phyloP scores from a whole-genome alignment of 2,888 invertebrate genomes.

The Baccha elongata region DNA sequence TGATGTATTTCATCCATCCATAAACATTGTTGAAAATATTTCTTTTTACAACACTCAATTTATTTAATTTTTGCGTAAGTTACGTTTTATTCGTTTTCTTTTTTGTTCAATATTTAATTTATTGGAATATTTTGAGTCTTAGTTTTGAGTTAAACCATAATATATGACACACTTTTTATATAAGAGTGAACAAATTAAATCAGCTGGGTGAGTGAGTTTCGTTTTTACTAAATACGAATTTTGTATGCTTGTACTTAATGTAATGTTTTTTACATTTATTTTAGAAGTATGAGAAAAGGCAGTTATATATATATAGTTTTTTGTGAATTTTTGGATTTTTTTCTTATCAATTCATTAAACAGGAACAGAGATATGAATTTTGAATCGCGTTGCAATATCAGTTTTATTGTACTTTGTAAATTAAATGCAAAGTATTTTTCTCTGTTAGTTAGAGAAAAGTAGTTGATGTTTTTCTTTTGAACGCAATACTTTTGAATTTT shows the following conservation, averaged over 20 bases:
- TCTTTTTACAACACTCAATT: not conserved
- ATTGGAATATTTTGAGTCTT: constrained; percentile 38
- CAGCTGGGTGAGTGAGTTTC: constrained; percentile 11
- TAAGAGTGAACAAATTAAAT: not conserved
- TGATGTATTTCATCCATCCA: constrained; percentile 13
- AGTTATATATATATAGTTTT: constrained; percentile 35
- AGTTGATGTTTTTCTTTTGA: no score
- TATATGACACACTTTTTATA: constrained; percentile 2
- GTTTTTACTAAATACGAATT: constrained; percentile 8
- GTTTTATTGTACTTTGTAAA: no score
- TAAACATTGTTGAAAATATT: not conserved
- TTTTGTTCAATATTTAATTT: constrained; percentile 10
- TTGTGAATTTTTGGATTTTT: constrained; percentile 5
- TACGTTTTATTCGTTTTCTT: constrained; percentile 1
- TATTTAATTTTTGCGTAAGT: not conserved
- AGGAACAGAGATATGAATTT: no score
- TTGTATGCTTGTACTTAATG: constrained; percentile 25
- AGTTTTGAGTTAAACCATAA: constrained; percentile 22
- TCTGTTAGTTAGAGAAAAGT: no score
- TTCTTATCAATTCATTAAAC: no score
- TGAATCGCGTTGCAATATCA: no score
- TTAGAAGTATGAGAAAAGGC: constrained; percentile 43
- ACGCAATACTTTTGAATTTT: no score
- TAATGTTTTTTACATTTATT: constrained; percentile 12
- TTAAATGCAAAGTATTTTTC: no score